Base-by-base conservation (phyloP, 2,113 vertebrate genomes). In the Scomber colias region DNA sequence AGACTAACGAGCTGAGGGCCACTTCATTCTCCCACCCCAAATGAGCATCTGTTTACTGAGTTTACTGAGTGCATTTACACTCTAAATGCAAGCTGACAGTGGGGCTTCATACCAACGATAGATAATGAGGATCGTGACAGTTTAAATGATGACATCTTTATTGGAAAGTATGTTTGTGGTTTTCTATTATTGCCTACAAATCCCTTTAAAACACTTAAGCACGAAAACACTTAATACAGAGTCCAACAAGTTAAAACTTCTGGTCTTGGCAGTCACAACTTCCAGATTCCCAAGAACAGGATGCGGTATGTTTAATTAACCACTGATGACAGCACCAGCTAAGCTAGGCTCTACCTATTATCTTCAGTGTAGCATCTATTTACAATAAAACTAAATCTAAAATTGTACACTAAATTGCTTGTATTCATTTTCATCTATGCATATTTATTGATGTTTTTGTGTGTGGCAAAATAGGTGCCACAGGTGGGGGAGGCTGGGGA, bases 1-100 rank as follows among this genome's bases (percentile, higher is more conserved):
- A 49, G 40, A 68, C 84, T 91, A 93, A 95, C 80, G 81, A 92
- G 87, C 85, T 79, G 88, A 78, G 64, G 83, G 79, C 87, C 71
- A 81, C 88, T 85, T 83, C 87, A 86, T 79, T 74, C 84, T 75
- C 71, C 68, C 62, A 17, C 19, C 70, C 57, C 78, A 78, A 88
- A 81, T 79, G 71, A 86, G 87, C 79, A 88, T 90, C 87, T 89
- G 83, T 84, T 89, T 74, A 75, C 66, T 12, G 31, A 67, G 65
- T 76, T 49, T 61, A 76, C 79, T 71, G 68, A 83, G 71, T 65
- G 50, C n/a, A 15, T 62, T 63, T 4, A 62, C 79, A 50, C 73
- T 74, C 49, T 12, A 17, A 2, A 62, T 14, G 13, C 67, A 59
- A 13, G 74, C 71, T 44, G 62, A 87, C 86, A 90, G 78, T 51